A percentile compares a stretch with the other conserved stretches of the same genome.
Conservation (phyloP, 2,113 vertebrate genomes). For the Athene noctua region DNA sequence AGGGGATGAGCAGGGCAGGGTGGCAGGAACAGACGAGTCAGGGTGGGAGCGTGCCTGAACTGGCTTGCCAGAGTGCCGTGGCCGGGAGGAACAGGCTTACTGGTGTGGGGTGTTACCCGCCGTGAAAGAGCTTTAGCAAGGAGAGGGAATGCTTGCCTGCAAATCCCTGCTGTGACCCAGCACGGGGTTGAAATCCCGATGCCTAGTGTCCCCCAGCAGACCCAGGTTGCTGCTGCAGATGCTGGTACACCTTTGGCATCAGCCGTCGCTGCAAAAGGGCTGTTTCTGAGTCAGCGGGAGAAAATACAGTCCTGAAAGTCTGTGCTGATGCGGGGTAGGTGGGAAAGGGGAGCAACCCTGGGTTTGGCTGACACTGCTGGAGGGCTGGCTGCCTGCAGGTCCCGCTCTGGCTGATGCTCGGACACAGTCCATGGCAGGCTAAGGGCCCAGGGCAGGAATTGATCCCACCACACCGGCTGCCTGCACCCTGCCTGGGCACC, state of each 20-base stretch:
- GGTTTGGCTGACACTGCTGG: not conserved
- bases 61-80: not conserved
- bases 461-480: not conserved
- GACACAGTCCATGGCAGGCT: rapidly evolving
- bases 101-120: not conserved
- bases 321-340: not conserved
- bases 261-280: not conserved
- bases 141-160: not conserved
- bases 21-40: not conserved
- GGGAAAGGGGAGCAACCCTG: not conserved
- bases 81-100: not conserved
- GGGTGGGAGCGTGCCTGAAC: not conserved
- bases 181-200: rapidly evolving
- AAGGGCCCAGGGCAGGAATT: not conserved
- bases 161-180: not conserved
- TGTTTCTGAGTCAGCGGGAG: not conserved
- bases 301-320: not conserved
- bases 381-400: not conserved
- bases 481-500: not conserved
- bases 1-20: not conserved
- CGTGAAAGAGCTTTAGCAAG: not conserved
- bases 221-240: not conserved
- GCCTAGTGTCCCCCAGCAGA: not conserved
- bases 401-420: not conserved
- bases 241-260: rapidly evolving